Conservation (phyloP, 2,797 vertebrate genomes). For the Esox lucius region DNA sequence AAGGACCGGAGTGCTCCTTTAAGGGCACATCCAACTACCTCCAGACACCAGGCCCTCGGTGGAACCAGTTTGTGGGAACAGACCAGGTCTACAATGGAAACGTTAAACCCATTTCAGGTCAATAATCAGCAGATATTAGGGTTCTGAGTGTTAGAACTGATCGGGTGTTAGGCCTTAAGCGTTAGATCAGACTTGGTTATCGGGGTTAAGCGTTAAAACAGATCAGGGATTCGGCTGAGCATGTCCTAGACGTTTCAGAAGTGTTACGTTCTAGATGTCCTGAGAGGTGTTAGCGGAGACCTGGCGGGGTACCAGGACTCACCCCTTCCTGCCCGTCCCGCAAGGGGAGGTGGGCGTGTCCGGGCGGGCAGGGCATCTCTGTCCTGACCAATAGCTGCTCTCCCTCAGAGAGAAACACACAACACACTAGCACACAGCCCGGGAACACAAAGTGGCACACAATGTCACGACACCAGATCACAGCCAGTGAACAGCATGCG, state of each 20-base stretch:
- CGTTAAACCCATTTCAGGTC: too few relatives aligned
- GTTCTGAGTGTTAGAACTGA: not conserved
- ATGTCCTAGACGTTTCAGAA: too few relatives aligned
- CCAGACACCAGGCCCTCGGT: too few relatives aligned
- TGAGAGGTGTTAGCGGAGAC: slow-evolving; percentile 23
- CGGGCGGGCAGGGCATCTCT: slow-evolving; percentile 51
- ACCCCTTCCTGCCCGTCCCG: slow-evolving; percentile 64
- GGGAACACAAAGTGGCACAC: not conserved
- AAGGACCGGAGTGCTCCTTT: too few relatives aligned
- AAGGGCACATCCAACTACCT: too few relatives aligned
- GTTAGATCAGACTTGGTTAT: too few relatives aligned
- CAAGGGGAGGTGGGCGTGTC: slow-evolving; percentile 35
- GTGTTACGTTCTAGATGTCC: too few relatives aligned
- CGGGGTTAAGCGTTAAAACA: too few relatives aligned
- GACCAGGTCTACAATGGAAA: slow-evolving; percentile 11
- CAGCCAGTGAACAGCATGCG: too few relatives aligned
- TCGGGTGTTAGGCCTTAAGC: too few relatives aligned
- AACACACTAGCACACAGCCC: slow-evolving; percentile 48
- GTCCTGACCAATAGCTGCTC: slow-evolving; percentile 68
- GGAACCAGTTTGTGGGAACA: not conserved
- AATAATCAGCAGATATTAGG: slow-evolving; percentile 21
- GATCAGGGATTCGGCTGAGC: too few relatives aligned
- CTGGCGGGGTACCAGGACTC: slow-evolving; percentile 58
- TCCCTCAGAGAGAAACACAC: slow-evolving; percentile 74
- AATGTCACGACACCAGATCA: not conserved